Conservation (phyloP, 2,888 invertebrate genomes). For the Lordiphosa andalusiaca region DNA sequence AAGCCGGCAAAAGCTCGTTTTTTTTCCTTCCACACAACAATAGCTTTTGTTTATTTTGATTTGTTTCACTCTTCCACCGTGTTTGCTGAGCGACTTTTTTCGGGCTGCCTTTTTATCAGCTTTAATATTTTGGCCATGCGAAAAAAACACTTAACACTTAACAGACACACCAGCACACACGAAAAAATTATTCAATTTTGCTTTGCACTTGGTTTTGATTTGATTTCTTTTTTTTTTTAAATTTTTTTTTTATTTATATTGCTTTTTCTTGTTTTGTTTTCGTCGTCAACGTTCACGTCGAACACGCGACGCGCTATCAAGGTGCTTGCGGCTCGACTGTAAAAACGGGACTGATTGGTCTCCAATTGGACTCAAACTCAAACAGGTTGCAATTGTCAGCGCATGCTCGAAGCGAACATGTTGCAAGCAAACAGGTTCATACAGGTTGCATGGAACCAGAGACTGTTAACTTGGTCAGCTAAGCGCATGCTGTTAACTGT, state of each 20-base stretch:
- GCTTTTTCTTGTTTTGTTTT: background rate
- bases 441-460: too few species aligned
- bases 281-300: conserved; percentile 1
- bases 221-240: conserved; percentile 1
- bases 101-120: conserved; percentile 26
- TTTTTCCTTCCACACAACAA: too few species aligned
- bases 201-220: conserved; percentile 44
- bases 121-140: conserved; percentile 17
- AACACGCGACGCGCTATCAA: too few species aligned
- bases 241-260: background rate
- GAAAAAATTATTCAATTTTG: conserved; percentile 58
- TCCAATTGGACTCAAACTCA: too few species aligned
- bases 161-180: conserved; percentile 28
- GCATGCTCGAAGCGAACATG: too few species aligned
- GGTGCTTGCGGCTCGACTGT: too few species aligned
- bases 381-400: too few species aligned
- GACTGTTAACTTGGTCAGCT: too few species aligned
- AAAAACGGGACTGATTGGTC: too few species aligned
- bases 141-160: conserved; percentile 4
- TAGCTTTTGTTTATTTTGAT: conserved; percentile 1
- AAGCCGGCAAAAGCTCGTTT: background rate
- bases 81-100: conserved; percentile 8
- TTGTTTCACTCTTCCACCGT: conserved; percentile 5
- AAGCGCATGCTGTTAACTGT: too few species aligned
- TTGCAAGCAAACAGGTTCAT: too few species aligned